Conservation (phyloP, 2,888 invertebrate genomes). For the Tanypteryx hageni region DNA sequence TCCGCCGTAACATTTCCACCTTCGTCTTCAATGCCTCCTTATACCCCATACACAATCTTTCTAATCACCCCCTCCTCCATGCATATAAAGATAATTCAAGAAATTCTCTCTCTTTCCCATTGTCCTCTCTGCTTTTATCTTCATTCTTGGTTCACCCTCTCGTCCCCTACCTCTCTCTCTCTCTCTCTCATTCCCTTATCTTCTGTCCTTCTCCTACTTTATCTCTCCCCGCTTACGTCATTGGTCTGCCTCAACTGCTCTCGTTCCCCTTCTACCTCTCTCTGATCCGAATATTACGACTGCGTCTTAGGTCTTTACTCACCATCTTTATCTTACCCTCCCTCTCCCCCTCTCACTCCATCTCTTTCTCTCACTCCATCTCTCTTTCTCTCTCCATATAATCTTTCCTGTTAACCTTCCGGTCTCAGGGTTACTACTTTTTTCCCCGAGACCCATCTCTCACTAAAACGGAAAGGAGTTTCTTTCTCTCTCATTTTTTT, state of each 20-base stretch:
- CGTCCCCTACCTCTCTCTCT: neutral
- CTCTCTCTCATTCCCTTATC: neutral
- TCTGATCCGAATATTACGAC: neutral
- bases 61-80: no score
- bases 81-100: no score
- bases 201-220: neutral
- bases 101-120: neutral
- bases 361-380: neutral
- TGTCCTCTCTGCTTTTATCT: neutral
- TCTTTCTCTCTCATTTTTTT: neutral
- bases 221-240: neutral
- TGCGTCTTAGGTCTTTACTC: slow-evolving; percentile 3
- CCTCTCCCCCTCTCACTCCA: neutral
- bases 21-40: neutral
- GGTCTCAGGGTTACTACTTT: neutral
- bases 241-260: neutral
- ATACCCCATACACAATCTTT: no score
- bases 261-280: neutral
- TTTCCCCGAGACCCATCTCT: slow-evolving; percentile 13
- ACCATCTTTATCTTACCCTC: neutral
- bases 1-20: neutral
- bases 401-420: slow-evolving; percentile 30
- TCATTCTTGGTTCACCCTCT: neutral
- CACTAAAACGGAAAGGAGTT: slow-evolving; percentile 2
- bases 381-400: neutral